These are phyloP conservation scores for Monodelphis domestica DNA, from an alignment of 2,797 vertebrate species.

Conservation along the genomic window DNA sequence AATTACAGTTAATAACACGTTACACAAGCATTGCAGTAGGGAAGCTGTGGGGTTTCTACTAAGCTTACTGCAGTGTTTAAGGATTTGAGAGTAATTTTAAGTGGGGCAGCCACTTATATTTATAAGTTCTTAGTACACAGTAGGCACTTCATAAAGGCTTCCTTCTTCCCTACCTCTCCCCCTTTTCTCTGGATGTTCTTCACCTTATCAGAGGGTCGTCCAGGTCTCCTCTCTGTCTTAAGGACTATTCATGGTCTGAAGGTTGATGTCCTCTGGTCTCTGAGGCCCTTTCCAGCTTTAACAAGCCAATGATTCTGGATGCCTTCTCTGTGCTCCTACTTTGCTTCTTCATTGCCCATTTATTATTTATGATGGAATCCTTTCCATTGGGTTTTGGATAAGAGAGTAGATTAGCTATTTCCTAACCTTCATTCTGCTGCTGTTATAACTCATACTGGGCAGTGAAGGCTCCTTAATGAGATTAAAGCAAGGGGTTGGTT, in stretches of 20 bases:
- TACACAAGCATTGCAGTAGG: too few species aligned
- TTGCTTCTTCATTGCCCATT: not conserved
- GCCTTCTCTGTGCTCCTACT: not conserved
- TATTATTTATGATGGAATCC: not conserved
- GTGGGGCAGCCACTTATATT: too few species aligned
- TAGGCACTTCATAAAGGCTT: not conserved
- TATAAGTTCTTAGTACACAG: too few species aligned
- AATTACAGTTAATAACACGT: too few species aligned
- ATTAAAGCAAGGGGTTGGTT: not conserved
- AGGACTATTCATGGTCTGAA: not conserved
- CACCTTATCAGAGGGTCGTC: not conserved
- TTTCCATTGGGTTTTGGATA: not conserved
- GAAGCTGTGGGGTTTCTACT: too few species aligned
- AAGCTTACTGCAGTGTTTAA: too few species aligned
- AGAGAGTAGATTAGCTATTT: not conserved
- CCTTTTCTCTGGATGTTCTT: not conserved
- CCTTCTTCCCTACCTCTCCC: not conserved
- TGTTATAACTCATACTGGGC: not conserved
- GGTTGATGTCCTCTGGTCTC: not conserved
- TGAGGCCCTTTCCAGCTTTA: not conserved
- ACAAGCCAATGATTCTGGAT: not conserved
- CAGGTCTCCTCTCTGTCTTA: not conserved
- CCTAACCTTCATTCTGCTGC: not conserved
- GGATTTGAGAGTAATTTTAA: too few species aligned
- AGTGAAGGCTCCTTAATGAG: not conserved